phyloP scores from a whole-genome alignment of 1,140 invertebrate species.

The Hyposmocoma kahamanoa region DNA sequence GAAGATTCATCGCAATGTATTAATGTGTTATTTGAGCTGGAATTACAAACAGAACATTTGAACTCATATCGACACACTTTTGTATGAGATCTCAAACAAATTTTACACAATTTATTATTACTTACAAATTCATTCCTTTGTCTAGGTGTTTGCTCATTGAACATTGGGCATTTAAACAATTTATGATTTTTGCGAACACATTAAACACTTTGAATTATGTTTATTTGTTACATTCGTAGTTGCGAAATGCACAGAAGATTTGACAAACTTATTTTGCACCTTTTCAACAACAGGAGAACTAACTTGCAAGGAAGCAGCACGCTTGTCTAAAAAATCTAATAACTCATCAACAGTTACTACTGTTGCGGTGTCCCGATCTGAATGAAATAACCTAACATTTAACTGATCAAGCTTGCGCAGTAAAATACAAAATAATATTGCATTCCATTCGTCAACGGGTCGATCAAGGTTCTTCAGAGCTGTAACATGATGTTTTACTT shows the following conservation, averaged over 20 bases:
- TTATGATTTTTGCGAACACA: background rate
- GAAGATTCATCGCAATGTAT: background rate
- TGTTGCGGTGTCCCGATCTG: background rate
- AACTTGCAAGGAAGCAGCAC: background rate
- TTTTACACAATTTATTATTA: constrained; percentile 10
- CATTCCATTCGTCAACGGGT: constrained; percentile 6
- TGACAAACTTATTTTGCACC: background rate
- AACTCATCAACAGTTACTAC: background rate
- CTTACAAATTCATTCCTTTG: background rate
- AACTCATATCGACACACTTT: background rate
- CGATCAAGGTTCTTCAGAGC: constrained; percentile 4
- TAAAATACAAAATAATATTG: background rate
- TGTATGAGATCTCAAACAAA: constrained; percentile 6
- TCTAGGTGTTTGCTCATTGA: background rate
- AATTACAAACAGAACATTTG: background rate
- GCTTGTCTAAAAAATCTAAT: background rate
- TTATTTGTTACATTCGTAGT: background rate
- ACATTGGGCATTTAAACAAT: constrained; percentile 5
- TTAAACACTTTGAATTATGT: background rate
- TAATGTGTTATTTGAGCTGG: background rate
- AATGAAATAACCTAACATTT: constrained; percentile 1
- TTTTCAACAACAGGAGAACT: background rate
- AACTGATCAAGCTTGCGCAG: constrained; percentile 5
- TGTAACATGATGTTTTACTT: background rate
- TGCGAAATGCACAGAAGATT: background rate